phyloP scores from a whole-genome alignment of 2,797 vertebrate species.

The Hipposideros larvatus region DNA sequence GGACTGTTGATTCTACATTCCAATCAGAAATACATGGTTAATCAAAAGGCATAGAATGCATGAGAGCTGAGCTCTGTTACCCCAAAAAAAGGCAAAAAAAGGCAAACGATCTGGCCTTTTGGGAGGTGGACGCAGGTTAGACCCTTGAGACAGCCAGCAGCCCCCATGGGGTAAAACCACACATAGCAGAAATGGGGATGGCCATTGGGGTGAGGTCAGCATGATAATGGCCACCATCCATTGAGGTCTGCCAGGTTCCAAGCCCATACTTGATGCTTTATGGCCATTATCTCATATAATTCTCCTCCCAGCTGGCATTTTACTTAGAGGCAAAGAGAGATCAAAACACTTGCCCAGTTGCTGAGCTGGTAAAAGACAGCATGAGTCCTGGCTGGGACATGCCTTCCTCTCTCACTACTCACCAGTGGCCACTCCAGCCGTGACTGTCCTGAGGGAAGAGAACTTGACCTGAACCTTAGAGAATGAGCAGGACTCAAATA shows the following conservation, averaged over 20 bases:
- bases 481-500: too few relatives aligned
- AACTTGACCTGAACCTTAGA: neutral
- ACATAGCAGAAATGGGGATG: neutral
- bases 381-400: neutral
- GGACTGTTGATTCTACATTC: neutral
- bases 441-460: too few relatives aligned
- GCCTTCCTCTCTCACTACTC: neutral
- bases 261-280: rapidly evolving
- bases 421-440: neutral
- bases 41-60: neutral
- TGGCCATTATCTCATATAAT: neutral
- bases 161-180: neutral
- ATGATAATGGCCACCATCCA: rapidly evolving
- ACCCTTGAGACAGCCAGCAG: neutral
- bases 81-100: neutral
- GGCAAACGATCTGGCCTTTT: neutral
- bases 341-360: neutral
- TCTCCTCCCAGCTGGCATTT: neutral
- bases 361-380: neutral
- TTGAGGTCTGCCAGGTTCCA: neutral
- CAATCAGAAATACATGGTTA: neutral
- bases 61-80: neutral
- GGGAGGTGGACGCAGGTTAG: neutral
- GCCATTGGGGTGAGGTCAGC: neutral
- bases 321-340: neutral